phyloP scores from a whole-genome alignment of 2,888 invertebrate genomes.

The Liposcelis brunnea region DNA sequence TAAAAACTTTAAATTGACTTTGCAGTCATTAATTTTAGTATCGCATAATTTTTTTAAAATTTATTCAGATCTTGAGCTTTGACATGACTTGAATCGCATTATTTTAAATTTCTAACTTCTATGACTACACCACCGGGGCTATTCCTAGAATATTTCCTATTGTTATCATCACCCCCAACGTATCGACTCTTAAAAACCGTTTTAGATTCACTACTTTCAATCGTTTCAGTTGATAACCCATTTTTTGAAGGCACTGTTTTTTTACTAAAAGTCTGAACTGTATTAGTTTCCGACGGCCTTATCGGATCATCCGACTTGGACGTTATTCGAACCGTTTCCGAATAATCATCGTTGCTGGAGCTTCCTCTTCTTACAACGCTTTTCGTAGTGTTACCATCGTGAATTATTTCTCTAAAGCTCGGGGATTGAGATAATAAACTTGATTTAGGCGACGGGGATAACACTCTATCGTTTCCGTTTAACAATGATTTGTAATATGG shows the following conservation, averaged over 20 bases:
- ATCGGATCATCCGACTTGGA: slow-evolving; percentile 47
- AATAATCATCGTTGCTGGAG: slow-evolving; percentile 52
- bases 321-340: slow-evolving; percentile 51
- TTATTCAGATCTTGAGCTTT: too few relatives aligned
- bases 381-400: slow-evolving; percentile 9
- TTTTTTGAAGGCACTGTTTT: slow-evolving; percentile 46
- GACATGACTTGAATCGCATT: too few relatives aligned
- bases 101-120: slow-evolving; percentile 33
- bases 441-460: too few relatives aligned
- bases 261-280: slow-evolving; percentile 49
- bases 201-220: slow-evolving; percentile 52
- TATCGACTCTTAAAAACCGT: slow-evolving; percentile 48
- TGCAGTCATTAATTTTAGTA: too few relatives aligned
- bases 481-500: slow-evolving; percentile 4
- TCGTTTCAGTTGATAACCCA: slow-evolving; percentile 45
- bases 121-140: slow-evolving; percentile 37
- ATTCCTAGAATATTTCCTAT: slow-evolving; percentile 20
- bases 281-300: slow-evolving; percentile 50
- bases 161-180: slow-evolving; percentile 28
- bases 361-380: slow-evolving; percentile 3
- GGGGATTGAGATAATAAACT: slow-evolving; percentile 8
- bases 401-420: background rate
- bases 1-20: too few relatives aligned
- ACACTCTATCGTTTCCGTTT: slow-evolving; percentile 3
- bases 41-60: too few relatives aligned